phyloP scores from a whole-genome alignment of 2,113 vertebrate genomes.

The Engystomops pustulosus region DNA sequence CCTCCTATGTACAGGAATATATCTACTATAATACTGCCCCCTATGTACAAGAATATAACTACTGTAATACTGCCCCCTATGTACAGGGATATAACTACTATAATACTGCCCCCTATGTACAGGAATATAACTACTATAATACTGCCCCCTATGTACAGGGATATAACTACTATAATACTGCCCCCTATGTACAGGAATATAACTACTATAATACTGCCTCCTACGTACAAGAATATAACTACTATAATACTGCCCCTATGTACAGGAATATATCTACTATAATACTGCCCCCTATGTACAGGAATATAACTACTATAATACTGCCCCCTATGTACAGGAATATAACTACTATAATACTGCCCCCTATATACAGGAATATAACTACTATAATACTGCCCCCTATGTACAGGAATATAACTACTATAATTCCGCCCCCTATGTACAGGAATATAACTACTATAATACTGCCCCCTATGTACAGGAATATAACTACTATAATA shows the following conservation, averaged over 20 bases:
- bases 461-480: not conserved
- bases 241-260: not conserved
- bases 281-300: not conserved
- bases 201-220: slow-evolving; percentile 1
- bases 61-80: not conserved
- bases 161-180: slow-evolving; percentile 8
- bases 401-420: not conserved
- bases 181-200: not conserved
- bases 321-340: no score
- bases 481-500: not conserved
- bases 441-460: not conserved
- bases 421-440: not conserved
- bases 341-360: slow-evolving; percentile 10
- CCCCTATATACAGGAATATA: not conserved
- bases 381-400: not conserved
- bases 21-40: not conserved
- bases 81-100: not conserved
- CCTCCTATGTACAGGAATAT: not conserved
- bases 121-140: slow-evolving; percentile 6
- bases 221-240: no score
- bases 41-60: not conserved
- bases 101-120: not conserved
- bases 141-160: not conserved
- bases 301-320: not conserved
- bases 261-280: slow-evolving; percentile 4